Base-by-base conservation (phyloP, 1,140 invertebrate genomes). In the Diachasma alloeum region DNA sequence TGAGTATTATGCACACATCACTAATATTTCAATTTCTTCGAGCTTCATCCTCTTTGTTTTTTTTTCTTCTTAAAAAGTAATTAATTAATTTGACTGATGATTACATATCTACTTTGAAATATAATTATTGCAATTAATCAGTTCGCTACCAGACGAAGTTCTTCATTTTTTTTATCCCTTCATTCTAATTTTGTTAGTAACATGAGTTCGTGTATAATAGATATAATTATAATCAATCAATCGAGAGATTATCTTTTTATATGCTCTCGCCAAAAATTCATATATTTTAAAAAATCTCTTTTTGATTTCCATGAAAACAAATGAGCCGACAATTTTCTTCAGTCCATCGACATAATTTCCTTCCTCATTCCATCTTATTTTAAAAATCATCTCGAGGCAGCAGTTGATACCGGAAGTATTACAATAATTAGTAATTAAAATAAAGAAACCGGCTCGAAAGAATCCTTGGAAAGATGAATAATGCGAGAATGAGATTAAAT, bases 191-290 rank as follows among this genome's bases (percentile, higher is more conserved):
- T 80, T 68, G 67, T 80, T 78, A 80, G 81, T 83, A 83, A 83
- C 79, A 82, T 78, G 77, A 83, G 77, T 75, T 82, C 68, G 26
- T 81, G 78, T 82, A 81, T 79, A 81, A 80, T 80, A 81, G 79
- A 56, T 70, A 80, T 75, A 76, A 56, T 83, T 81, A 81, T 76
- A 81, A 77, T 80, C 76, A 83, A 77, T 82, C 79, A 81, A 83
- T 81, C 70, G 80, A 83, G 74, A 83, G 76, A 80, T 79, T 74
- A 67, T 42, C 73, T 76, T 63, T 72, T 74, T 53, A 74, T 44
- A 56, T 39, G n/a, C 48, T 59, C 26, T 59, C 46, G n/a, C 59
- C 36, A 46, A 37, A 37, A 37, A 68, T 68, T 68, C 13, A 68
- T 68, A 37, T 39, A 68, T 66, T 44, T 22, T 74, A 44, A 26